Conservation (phyloP, 2,797 vertebrate genomes). For the Aythya fuligula region DNA sequence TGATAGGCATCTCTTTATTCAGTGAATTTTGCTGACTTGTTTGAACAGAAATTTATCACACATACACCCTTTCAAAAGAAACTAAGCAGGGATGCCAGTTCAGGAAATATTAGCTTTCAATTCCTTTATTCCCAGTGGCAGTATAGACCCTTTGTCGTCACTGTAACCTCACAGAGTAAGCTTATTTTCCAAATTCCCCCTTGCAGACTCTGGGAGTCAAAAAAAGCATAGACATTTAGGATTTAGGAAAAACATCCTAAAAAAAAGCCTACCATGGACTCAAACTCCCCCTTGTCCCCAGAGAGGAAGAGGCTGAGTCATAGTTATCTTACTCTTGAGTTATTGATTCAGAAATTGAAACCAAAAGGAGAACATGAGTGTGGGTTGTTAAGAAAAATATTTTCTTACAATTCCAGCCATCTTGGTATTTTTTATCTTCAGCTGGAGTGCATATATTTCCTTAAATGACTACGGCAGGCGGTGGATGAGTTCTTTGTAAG, state of each 20-base stretch:
- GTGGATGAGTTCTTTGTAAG: not conserved
- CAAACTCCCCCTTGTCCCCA: not conserved
- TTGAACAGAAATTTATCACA: not conserved
- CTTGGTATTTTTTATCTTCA: constrained; percentile 6
- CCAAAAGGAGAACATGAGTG: not conserved
- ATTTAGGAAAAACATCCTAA: not conserved
- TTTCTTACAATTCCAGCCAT: not conserved
- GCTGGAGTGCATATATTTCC: not conserved
- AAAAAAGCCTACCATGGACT: not conserved
- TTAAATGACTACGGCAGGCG: not conserved
- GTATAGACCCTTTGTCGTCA: not conserved
- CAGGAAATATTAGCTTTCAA: not conserved
- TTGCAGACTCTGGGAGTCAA: not conserved
- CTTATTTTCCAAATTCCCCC: not conserved
- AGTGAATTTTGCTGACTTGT: not conserved
- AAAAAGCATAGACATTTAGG: fast-evolving
- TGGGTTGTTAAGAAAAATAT: not conserved
- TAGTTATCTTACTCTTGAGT: not conserved
- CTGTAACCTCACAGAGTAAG: not conserved
- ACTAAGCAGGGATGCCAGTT: not conserved
- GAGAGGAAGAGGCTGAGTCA: not conserved
- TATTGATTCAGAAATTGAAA: not conserved
- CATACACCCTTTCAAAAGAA: not conserved
- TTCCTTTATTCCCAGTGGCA: not conserved
- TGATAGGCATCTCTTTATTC: not conserved